Evolutionary conservation across 2,888 invertebrate genomes (phyloP).

Genomic region (Drosophila yooni): DNA sequence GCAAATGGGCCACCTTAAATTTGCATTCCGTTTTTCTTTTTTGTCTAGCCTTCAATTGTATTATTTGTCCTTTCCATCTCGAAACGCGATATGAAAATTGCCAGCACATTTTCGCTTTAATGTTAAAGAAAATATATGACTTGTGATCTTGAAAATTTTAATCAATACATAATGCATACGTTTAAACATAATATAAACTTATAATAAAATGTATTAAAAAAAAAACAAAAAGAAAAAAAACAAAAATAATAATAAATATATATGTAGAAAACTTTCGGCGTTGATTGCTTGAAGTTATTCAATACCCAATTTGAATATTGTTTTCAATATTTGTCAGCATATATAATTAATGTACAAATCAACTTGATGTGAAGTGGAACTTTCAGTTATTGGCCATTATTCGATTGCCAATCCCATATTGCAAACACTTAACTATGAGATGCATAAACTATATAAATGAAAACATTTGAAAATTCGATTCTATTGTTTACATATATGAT

Average conservation of each 20-base stretch:
- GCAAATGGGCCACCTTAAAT: neutral
- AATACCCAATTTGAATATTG: constrained; percentile 26
- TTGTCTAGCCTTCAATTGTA: constrained; percentile 29
- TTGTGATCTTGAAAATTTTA: constrained; percentile 76
- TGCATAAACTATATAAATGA: neutral
- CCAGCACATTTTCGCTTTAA: constrained; percentile 42
- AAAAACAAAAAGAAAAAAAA: constrained; percentile 43
- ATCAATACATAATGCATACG: constrained; percentile 70
- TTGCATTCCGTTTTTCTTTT: constrained; percentile 4
- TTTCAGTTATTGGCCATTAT: neutral
- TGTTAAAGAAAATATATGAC: constrained; percentile 72
- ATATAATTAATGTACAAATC: neutral
- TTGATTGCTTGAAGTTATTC: constrained; percentile 74
- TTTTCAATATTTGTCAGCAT: constrained; percentile 14
- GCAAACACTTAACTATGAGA: neutral
- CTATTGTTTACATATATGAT: neutral
- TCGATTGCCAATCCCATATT: neutral
- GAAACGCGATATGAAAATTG: constrained; percentile 51
- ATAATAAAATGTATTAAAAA: constrained; percentile 39
- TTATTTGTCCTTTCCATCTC: constrained; percentile 8
- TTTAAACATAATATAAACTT: constrained; percentile 69
- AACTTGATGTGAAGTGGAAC: neutral
- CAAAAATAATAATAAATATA: constrained; percentile 58
- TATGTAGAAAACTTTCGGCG: constrained; percentile 61
- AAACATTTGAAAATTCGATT: neutral